A percentile compares a stretch with the other conserved stretches of the same genome.
phyloP scores from a whole-genome alignment of 2,113 vertebrate species.

The Pyrgilauda ruficollis region DNA sequence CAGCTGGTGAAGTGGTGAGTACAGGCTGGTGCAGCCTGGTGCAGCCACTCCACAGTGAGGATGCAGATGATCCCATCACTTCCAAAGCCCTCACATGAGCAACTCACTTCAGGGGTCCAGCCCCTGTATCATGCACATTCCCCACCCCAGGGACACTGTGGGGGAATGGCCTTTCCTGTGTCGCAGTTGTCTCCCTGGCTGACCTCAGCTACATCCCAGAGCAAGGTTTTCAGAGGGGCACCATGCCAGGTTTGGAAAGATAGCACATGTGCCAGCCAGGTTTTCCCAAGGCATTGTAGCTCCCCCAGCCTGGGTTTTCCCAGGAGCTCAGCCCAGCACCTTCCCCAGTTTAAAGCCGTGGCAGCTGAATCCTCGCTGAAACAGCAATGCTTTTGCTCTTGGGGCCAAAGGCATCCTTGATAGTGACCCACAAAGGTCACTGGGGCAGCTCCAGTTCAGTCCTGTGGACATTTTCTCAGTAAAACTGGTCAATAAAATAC shows the following conservation, averaged over 20 bases:
- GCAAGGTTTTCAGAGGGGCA: neutral
- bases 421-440: neutral
- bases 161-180: neutral
- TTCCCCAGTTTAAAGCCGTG: fast-evolving
- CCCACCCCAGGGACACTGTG: fast-evolving
- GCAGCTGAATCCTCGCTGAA: neutral
- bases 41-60: neutral
- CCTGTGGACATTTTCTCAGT: neutral
- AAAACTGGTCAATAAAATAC: neutral
- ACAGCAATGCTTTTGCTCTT: neutral
- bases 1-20: neutral
- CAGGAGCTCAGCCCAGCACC: neutral
- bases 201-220: fast-evolving
- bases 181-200: neutral
- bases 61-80: neutral
- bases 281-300: neutral
- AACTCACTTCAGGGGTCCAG: fast-evolving
- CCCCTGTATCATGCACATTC: fast-evolving
- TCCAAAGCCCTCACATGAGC: neutral
- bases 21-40: neutral
- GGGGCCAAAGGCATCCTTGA: fast-evolving
- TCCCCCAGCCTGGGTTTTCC: neutral
- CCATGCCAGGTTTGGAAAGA: neutral
- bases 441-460: neutral
- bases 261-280: fast-evolving